phyloP scores from a whole-genome alignment of 2,113 vertebrate genomes.

The Odocoileus hemionus region DNA sequence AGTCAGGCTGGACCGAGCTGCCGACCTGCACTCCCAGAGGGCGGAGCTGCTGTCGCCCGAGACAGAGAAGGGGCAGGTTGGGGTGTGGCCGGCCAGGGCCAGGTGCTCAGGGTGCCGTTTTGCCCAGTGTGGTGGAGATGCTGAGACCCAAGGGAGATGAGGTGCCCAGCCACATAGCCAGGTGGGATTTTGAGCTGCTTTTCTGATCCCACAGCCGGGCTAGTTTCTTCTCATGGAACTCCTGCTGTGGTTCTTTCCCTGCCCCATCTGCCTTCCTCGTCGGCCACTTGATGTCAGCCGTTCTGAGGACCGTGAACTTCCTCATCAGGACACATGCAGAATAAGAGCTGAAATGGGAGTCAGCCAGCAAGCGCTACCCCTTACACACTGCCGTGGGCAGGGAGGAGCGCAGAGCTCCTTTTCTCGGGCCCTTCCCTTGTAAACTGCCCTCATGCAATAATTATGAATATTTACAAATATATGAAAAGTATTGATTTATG shows the following conservation, averaged over 20 bases:
- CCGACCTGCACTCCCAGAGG: not conserved
- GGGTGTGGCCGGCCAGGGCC: fast-evolving
- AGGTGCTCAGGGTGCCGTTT: fast-evolving
- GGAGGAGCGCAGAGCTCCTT: fast-evolving
- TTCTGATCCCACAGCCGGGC: no score
- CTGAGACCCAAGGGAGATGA: not conserved
- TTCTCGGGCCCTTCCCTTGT: not conserved
- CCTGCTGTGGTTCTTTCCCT: fast-evolving
- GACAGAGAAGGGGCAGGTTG: no score
- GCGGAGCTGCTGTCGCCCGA: fast-evolving
- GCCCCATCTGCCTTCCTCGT: not conserved
- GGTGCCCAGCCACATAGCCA: fast-evolving
- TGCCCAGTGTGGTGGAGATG: not conserved
- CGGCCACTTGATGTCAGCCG: fast-evolving
- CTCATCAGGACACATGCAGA: not conserved
- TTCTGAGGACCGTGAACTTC: fast-evolving
- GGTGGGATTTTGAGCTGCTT: not conserved
- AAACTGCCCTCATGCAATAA: not conserved
- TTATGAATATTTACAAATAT: not conserved
- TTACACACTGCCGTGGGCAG: fast-evolving
- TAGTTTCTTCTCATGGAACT: fast-evolving
- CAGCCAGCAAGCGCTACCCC: fast-evolving
- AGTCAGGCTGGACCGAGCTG: fast-evolving
- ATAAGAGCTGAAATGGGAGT: not conserved
- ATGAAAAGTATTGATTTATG: not conserved